A percentile compares a stretch with the other conserved stretches of the same genome.
Conservation (phyloP, 2,888 invertebrate species). For the Portevinia maculata region DNA sequence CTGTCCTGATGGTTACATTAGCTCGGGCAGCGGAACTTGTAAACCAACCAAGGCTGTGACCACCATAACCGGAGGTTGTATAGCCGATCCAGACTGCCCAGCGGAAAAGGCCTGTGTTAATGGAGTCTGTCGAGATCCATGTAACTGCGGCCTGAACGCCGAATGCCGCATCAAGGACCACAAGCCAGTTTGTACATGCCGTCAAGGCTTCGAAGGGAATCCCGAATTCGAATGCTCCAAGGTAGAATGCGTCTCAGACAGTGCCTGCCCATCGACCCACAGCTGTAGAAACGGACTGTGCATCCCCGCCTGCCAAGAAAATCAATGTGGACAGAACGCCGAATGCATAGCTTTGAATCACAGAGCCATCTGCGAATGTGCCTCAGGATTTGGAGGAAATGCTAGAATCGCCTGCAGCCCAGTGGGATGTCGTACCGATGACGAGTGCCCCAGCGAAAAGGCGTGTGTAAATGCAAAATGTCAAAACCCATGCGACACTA, state of each 20-base stretch:
- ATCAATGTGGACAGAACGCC: conserved; percentile 90
- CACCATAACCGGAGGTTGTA: conserved; percentile 86
- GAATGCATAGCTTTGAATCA: conserved; percentile 92
- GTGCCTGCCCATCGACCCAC: conserved; percentile 92
- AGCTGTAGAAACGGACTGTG: conserved; percentile 93
- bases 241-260: conserved; percentile 88
- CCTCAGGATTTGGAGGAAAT: conserved; percentile 91
- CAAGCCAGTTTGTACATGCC: conserved; percentile 93
- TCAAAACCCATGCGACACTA: conserved; percentile 88
- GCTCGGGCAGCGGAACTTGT: conserved; percentile 91
- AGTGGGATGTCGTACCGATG: conserved; percentile 91
- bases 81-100: conserved; percentile 90
- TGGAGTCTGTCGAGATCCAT: conserved; percentile 92
- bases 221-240: conserved; percentile 91
- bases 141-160: conserved; percentile 92
- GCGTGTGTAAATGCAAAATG: conserved; percentile 93
- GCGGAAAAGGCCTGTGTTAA: conserved; percentile 90
- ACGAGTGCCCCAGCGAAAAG: conserved; percentile 91
- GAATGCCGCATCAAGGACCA: conserved; percentile 93
- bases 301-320: conserved; percentile 90
- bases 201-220: conserved; percentile 92
- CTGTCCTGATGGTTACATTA: conserved; percentile 94
- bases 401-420: conserved; percentile 90
- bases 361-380: conserved; percentile 92
- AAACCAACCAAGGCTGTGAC: conserved; percentile 87